phyloP scores from a whole-genome alignment of 2,113 vertebrate genomes.

The Hystrix brachyura region DNA sequence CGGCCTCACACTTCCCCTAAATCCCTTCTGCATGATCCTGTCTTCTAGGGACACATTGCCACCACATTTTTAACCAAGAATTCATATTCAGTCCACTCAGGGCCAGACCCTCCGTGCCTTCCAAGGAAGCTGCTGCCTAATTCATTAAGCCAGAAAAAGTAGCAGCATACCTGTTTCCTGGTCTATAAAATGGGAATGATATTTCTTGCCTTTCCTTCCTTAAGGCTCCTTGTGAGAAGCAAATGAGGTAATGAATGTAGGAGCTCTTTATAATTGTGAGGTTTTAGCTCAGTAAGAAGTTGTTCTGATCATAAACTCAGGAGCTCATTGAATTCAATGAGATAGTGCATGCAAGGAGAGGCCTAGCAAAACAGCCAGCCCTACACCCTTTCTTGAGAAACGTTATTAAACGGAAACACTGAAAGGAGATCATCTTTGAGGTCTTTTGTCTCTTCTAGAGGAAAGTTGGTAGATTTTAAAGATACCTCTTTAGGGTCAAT shows the following conservation, averaged over 20 bases:
- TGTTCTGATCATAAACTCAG: not conserved
- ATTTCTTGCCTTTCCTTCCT: not conserved
- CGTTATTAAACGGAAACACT: not conserved
- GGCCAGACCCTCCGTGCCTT: not conserved
- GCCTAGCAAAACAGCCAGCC: not conserved
- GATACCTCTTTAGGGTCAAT: not conserved
- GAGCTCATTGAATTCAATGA: not conserved
- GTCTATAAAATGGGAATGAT: not conserved
- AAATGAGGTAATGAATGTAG: not conserved
- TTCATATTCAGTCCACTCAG: accelerated
- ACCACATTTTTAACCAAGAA: not conserved
- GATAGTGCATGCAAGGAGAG: not conserved
- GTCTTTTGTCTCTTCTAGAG: not conserved
- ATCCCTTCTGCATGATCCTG: not conserved
- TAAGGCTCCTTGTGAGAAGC: not conserved
- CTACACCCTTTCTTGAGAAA: not conserved
- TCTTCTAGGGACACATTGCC: not conserved
- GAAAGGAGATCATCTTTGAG: not conserved
- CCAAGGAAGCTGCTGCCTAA: not conserved
- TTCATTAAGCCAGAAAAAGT: not conserved
- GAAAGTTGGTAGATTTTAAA: not conserved
- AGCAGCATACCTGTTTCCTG: not conserved
- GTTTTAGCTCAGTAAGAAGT: not conserved
- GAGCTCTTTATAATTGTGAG: not conserved
- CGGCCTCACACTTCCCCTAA: not conserved